Evolutionary conservation across 2,888 invertebrate species (phyloP).

Genomic region (Lycaena phlaeas): DNA sequence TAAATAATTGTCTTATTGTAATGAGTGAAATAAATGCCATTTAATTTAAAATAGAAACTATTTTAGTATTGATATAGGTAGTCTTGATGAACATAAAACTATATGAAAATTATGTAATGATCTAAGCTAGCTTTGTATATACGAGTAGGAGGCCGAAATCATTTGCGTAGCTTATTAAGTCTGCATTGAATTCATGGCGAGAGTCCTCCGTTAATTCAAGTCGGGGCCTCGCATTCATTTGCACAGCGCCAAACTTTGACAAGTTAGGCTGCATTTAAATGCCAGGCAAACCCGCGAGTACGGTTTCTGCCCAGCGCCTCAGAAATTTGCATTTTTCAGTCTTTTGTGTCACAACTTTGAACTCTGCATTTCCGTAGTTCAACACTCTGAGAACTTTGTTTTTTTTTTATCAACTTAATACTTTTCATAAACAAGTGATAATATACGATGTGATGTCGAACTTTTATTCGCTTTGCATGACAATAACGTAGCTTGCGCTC

Average conservation of each 20-base stretch:
- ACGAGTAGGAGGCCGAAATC: not conserved
- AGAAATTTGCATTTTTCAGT: constrained; percentile 51
- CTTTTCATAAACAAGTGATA: constrained; percentile 1
- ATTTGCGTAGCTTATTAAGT: not conserved
- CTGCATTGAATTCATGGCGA: constrained; percentile 9
- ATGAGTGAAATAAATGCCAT: no score
- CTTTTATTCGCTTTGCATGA: not conserved
- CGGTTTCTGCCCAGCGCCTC: constrained; percentile 25
- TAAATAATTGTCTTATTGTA: no score
- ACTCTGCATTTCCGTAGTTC: constrained; percentile 25
- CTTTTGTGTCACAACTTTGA: constrained; percentile 34
- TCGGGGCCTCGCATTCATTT: constrained; percentile 37
- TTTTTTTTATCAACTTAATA: constrained; percentile 2
- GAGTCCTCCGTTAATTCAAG: constrained; percentile 10
- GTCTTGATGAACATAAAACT: no score
- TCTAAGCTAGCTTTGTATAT: no score
- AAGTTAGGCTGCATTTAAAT: constrained; percentile 60
- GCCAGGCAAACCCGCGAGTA: constrained; percentile 29
- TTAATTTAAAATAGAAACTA: no score
- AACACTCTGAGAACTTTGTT: constrained; percentile 1
- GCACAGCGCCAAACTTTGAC: constrained; percentile 50
- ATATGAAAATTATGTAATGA: no score
- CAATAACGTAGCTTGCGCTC: not conserved
- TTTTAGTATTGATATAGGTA: no score
- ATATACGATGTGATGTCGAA: not conserved